Conservation (phyloP, 2,888 invertebrate genomes). For the Hetaerina titia region DNA sequence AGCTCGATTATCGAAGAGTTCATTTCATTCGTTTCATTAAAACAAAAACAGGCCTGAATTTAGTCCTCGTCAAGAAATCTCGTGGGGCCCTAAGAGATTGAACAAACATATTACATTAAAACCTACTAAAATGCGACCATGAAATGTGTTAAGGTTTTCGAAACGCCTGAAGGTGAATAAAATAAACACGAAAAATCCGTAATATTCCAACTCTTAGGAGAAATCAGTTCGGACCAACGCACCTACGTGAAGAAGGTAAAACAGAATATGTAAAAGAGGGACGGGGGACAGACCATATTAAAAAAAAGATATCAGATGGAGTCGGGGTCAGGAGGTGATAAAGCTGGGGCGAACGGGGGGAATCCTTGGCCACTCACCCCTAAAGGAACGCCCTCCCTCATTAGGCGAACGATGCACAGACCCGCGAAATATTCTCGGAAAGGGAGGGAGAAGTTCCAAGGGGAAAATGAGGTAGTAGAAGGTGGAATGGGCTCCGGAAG, state of each 20-base stretch:
- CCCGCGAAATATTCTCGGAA: neutral
- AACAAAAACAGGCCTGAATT: no score
- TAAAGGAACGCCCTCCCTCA: neutral
- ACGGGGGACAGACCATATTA: neutral
- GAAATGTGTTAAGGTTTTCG: no score
- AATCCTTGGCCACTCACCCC: neutral
- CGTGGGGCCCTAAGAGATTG: no score
- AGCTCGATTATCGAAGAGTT: no score
- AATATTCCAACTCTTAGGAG: no score
- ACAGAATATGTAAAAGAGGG: no score
- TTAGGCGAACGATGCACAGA: neutral
- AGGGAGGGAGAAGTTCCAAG: neutral
- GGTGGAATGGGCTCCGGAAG: neutral
- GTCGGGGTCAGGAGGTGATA: neutral
- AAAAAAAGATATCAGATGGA: neutral
- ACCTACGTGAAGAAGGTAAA: neutral
- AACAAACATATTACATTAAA: no score
- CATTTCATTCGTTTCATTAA: no score
- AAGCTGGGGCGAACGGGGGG: neutral
- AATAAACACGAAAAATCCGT: no score
- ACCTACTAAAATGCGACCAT: no score
- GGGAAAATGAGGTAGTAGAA: neutral
- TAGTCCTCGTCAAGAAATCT: no score
- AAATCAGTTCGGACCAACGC: neutral
- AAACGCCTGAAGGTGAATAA: no score